These are phyloP conservation scores for Periophthalmus magnuspinnatus DNA, from an alignment of 2,797 vertebrate genomes.

Conservation along the genomic window DNA sequence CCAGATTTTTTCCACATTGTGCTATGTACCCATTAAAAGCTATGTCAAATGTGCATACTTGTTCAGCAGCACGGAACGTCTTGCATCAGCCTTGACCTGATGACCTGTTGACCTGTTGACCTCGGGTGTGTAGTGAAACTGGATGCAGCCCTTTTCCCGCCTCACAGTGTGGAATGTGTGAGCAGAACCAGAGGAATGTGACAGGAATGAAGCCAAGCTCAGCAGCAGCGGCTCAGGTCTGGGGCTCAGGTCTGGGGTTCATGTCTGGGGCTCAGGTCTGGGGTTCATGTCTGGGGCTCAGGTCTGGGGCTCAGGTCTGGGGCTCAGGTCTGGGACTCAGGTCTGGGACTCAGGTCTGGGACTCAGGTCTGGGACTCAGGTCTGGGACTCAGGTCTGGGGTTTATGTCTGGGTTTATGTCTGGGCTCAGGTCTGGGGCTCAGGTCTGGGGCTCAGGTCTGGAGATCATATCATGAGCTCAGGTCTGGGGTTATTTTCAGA, in stretches of 20 bases:
- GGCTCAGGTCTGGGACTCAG: too few relatives aligned
- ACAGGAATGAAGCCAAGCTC: slow-evolving; percentile 43
- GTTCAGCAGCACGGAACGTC: background rate
- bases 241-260: too few relatives aligned
- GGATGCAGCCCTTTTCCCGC: slow-evolving; percentile 35
- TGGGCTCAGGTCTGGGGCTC: too few relatives aligned
- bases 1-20: background rate
- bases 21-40: background rate
- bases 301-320: too few relatives aligned
- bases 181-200: slow-evolving; percentile 51
- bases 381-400: too few relatives aligned
- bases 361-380: too few relatives aligned
- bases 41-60: background rate
- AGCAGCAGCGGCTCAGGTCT: slow-evolving; percentile 20
- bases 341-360: too few relatives aligned
- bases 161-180: slow-evolving; percentile 50
- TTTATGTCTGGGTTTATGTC: too few relatives aligned
- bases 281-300: too few relatives aligned
- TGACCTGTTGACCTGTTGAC: slow-evolving; percentile 31
- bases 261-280: too few relatives aligned
- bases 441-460: too few relatives aligned
- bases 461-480: too few relatives aligned
- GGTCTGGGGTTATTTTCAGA: slow-evolving; percentile 19
- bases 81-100: background rate
- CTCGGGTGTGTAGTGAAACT: slow-evolving; percentile 14